Conservation (phyloP, 1,140 invertebrate species). For the Ooceraea biroi region DNA sequence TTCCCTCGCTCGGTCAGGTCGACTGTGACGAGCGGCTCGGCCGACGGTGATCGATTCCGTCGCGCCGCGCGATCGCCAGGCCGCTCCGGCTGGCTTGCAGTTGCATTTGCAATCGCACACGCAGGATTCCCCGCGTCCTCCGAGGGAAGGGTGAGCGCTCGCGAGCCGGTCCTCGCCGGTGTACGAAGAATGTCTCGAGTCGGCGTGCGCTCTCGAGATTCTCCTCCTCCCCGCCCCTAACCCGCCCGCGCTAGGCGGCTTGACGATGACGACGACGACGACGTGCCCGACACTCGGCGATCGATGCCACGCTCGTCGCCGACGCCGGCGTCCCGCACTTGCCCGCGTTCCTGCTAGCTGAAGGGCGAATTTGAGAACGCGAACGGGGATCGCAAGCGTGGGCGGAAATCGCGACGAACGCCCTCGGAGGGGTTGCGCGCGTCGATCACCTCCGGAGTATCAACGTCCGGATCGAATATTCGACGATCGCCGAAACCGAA, state of each 20-base stretch:
- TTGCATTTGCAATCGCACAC: constrained; percentile 36
- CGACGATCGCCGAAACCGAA: constrained; percentile 41
- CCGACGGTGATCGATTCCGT: constrained; percentile 22
- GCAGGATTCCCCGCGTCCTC: not conserved
- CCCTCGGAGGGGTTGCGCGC: not conserved
- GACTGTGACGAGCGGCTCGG: not conserved
- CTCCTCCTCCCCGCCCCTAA: constrained; percentile 4
- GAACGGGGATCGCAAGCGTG: not conserved
- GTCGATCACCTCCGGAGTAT: no score
- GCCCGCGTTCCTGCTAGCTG: not conserved
- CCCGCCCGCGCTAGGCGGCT: constrained; percentile 64
- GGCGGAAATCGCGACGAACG: not conserved
- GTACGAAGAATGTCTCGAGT: constrained; percentile 69
- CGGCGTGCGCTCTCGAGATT: constrained; percentile 60
- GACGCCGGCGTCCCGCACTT: constrained; percentile 57
- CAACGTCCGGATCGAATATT: no score
- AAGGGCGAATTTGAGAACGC: no score
- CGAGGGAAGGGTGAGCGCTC: not conserved
- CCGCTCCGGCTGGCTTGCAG: not conserved
- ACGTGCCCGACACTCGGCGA: constrained; percentile 79
- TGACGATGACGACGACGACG: constrained; percentile 75
- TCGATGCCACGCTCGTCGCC: constrained; percentile 69
- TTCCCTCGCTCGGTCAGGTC: constrained; percentile 21
- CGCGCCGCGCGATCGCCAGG: not conserved
- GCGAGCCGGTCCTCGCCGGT: constrained; percentile 59